These are phyloP conservation scores for Drosophila ficusphila DNA, from an alignment of 1,140 invertebrate genomes.

Conservation along the genomic window DNA sequence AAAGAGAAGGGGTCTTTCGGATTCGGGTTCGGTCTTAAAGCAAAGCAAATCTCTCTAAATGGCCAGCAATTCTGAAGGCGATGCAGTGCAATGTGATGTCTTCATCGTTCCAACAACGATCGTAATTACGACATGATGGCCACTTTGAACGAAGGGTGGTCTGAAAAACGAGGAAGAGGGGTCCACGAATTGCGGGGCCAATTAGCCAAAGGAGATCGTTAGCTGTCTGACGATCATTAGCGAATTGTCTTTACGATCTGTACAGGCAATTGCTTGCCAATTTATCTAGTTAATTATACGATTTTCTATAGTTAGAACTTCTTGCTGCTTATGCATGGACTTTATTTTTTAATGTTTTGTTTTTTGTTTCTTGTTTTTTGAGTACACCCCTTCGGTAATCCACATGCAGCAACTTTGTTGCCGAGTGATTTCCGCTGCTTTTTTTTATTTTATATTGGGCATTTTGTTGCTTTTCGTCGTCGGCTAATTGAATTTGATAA, in stretches of 20 bases:
- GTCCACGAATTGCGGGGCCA: conserved; percentile 20
- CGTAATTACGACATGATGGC: conserved; percentile 49
- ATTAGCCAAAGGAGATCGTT: conserved; percentile 51
- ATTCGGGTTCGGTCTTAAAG: background rate
- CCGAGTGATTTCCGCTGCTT: conserved; percentile 8
- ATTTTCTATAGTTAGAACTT: conserved; percentile 50
- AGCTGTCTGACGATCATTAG: conserved; percentile 48
- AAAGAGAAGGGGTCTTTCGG: background rate
- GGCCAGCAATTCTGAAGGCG: background rate
- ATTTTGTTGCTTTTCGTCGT: conserved; percentile 3
- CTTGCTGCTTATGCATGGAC: background rate
- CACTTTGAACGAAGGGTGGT: conserved; percentile 8
- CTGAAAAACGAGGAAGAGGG: background rate
- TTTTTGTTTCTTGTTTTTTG: background rate
- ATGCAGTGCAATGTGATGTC: conserved; percentile 29
- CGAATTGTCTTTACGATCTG: conserved; percentile 55
- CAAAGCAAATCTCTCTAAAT: background rate
- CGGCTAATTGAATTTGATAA: conserved; percentile 74
- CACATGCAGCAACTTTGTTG: conserved; percentile 32
- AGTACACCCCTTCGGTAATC: background rate
- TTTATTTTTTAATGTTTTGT: background rate
- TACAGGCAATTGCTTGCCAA: conserved; percentile 52
- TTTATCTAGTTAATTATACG: conserved; percentile 60
- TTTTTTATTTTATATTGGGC: background rate
- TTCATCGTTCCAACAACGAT: conserved; percentile 24